These are phyloP conservation scores for Copidosoma floridanum DNA, from an alignment of 1,140 invertebrate genomes.

Conservation along the genomic window DNA sequence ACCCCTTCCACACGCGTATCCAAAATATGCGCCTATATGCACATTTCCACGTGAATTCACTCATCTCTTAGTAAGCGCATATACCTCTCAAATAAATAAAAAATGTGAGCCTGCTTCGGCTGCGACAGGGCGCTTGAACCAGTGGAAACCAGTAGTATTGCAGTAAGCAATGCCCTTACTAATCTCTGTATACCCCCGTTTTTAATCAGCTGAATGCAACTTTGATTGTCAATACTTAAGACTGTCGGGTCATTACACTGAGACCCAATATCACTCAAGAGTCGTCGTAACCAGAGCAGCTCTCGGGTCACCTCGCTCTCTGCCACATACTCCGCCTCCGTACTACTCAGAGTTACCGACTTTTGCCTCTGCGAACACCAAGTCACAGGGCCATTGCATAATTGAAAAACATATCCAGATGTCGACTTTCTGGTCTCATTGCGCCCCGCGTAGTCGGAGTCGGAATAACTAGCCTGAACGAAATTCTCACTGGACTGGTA, in stretches of 20 bases:
- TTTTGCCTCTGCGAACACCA: slow-evolving; percentile 22
- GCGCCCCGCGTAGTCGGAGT: slow-evolving; percentile 28
- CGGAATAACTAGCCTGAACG: slow-evolving; percentile 20
- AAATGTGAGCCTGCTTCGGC: too few relatives aligned
- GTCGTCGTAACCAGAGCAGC: slow-evolving; percentile 33
- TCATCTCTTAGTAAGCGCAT: too few relatives aligned
- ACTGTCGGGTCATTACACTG: slow-evolving; percentile 5
- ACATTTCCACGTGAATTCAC: too few relatives aligned
- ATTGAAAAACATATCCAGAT: slow-evolving; percentile 20
- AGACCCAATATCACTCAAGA: slow-evolving; percentile 35
- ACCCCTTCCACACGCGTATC: too few relatives aligned
- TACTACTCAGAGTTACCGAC: slow-evolving; percentile 20
- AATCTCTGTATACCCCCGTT: too few relatives aligned
- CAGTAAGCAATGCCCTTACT: too few relatives aligned
- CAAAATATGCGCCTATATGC: too few relatives aligned
- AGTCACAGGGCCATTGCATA: slow-evolving; percentile 16
- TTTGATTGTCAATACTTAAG: slow-evolving; percentile 39
- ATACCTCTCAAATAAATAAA: too few relatives aligned
- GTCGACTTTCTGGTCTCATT: slow-evolving; percentile 22
- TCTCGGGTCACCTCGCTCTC: slow-evolving; percentile 27
- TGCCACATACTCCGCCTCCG: slow-evolving; percentile 31
- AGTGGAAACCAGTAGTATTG: too few relatives aligned
- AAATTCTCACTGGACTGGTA: slow-evolving; percentile 10
- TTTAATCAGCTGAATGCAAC: slow-evolving; percentile 40
- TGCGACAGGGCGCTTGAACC: too few relatives aligned